Conservation (phyloP, 2,888 invertebrate genomes). For the Steinernema scapterisci region DNA sequence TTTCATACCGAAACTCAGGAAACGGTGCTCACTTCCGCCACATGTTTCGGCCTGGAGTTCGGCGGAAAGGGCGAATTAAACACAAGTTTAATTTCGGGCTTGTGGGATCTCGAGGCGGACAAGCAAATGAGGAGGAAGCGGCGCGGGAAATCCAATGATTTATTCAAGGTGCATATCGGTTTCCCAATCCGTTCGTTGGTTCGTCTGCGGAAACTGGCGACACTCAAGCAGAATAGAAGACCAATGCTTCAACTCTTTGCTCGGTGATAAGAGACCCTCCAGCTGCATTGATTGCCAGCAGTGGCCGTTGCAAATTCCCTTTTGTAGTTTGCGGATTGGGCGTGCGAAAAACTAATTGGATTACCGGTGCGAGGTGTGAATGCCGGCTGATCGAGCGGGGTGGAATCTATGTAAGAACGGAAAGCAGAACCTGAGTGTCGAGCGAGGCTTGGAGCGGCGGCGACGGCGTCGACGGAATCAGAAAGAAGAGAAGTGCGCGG, state of each 20-base stretch:
- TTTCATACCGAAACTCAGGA: not conserved
- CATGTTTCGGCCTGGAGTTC: not conserved
- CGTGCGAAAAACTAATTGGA: not conserved
- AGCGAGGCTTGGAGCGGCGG: constrained; percentile 9
- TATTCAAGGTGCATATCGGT: not conserved
- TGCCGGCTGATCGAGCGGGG: not conserved
- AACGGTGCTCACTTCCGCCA: not conserved
- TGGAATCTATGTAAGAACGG: not conserved
- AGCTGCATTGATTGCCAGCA: not conserved
- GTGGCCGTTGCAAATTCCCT: not conserved
- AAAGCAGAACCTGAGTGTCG: constrained; percentile 2
- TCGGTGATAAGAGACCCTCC: not conserved
- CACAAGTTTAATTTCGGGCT: not conserved
- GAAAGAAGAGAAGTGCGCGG: constrained; percentile 33
- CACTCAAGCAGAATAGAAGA: not conserved
- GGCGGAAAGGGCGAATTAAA: not conserved
- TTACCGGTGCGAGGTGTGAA: not conserved
- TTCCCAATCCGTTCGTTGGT: not conserved
- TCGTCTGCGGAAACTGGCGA: not conserved
- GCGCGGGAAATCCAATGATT: not conserved
- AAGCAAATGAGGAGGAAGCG: too few species aligned
- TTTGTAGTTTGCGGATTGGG: not conserved
- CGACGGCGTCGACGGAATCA: constrained; percentile 6
- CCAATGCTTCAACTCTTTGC: not conserved
- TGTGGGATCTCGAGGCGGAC: too few species aligned